Conservation (phyloP, 2,797 vertebrate genomes). For the Sebastes vulpes region DNA sequence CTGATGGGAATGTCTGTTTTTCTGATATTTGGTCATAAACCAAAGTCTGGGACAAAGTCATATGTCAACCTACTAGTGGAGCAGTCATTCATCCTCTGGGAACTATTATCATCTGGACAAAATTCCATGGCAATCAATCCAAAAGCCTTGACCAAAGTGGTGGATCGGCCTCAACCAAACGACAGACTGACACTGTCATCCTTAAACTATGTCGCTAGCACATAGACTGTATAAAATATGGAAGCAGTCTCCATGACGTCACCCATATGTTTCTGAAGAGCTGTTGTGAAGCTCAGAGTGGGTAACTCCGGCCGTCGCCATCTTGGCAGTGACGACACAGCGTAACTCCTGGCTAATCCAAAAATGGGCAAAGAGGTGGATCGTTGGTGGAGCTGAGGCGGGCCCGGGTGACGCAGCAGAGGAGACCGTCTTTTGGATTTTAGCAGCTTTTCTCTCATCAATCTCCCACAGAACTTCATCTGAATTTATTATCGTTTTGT, state of each 20-base stretch:
- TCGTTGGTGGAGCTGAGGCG: no score
- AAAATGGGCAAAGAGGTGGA: no score
- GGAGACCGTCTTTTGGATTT: background rate
- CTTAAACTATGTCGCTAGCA: background rate
- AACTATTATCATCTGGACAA: background rate
- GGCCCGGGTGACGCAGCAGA: background rate
- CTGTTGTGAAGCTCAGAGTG: no score
- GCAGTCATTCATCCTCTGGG: background rate
- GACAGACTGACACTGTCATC: background rate
- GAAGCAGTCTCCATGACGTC: no score
- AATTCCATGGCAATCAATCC: background rate
- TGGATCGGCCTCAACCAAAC: background rate
- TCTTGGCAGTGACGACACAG: rapidly evolving
- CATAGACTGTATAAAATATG: background rate
- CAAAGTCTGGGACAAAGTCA: background rate
- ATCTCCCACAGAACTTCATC: no score
- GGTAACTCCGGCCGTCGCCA: rapidly evolving
- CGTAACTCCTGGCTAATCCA: no score
- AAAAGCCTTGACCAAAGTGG: background rate
- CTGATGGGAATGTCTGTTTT: no score
- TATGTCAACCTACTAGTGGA: background rate
- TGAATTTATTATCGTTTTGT: no score
- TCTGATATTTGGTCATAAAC: background rate
- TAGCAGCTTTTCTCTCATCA: no score
- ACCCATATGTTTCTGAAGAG: no score